Base-by-base conservation (phyloP, 2,888 invertebrate genomes). In the Octodonta nipae region DNA sequence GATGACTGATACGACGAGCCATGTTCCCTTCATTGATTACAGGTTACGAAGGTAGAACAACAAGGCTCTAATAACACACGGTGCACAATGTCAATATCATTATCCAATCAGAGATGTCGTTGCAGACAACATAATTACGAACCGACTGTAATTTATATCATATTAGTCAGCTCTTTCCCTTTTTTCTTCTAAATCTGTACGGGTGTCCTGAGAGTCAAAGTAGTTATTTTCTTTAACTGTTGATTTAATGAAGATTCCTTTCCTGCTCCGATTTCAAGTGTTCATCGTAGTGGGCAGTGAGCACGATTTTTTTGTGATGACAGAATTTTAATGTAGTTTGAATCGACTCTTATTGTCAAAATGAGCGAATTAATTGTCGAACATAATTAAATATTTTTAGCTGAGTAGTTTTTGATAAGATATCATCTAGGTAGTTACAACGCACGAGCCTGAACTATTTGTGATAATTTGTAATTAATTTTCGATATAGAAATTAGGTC, bases 51-150 rank as follows among this genome's bases (percentile, higher is more conserved):
- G 40, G 42, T 39, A 42, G 35, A 39, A 48, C 49, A 54, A 53
- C 52, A 50, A 52, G 52, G 46, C 51, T 52, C 51, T 59, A 60
- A 61, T 59, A 60, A 60, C 48, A 58, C 49, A 56, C 54, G 50
- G 51, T 55, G 51, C 53, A 50, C 54, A 59, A 58, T 60, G 60
- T 61, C 60, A 61, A 60, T 61, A 60, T 61, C 55, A 61, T 61
- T 61, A 61, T 60, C 60, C 60, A 60, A 60, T 61, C 60, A 58
- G 55, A 57, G 55, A 60, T 61, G 60, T 61, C 60, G 55, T 49
- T 57, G 57, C 48, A 52, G 61, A 60, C 60, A 58, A 54, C 52
- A 56, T 60, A 60, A 60, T 61, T 57, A 56, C 51, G 49, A 49
- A 44, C 44, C 49, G 45, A 39, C 53, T 52, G 55, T 58, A 60